Evolutionary conservation across 2,888 invertebrate species (phyloP).

Genomic region (Leucozona laternaria): DNA sequence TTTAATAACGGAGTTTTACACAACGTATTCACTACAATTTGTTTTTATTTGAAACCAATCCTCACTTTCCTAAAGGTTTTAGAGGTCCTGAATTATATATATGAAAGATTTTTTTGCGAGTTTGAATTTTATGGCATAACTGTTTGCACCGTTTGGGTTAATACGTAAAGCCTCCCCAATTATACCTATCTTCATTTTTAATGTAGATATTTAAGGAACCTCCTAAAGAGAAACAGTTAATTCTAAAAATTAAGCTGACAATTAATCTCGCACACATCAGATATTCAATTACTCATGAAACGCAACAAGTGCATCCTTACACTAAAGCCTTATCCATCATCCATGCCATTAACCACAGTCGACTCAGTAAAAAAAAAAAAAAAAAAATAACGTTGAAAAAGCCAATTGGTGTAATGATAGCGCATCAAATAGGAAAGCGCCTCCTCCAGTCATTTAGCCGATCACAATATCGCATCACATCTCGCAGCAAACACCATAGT

Average conservation of each 20-base stretch:
- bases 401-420: slow-evolving; percentile 28
- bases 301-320: slow-evolving; percentile 10
- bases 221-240: background rate
- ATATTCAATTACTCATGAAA: slow-evolving; percentile 20
- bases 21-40: too few relatives aligned
- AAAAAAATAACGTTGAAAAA: slow-evolving; percentile 22
- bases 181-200: too few relatives aligned
- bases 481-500: slow-evolving; percentile 6
- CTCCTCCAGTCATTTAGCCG: slow-evolving; percentile 20
- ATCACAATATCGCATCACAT: slow-evolving; percentile 16
- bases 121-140: too few relatives aligned
- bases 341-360: background rate
- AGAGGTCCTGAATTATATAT: too few relatives aligned
- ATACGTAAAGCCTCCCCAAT: too few relatives aligned
- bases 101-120: too few relatives aligned
- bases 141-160: too few relatives aligned
- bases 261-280: background rate
- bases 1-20: too few relatives aligned
- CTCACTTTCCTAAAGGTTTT: too few relatives aligned
- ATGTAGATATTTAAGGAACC: too few relatives aligned
- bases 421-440: slow-evolving; percentile 8
- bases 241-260: background rate
- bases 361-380: background rate
- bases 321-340: slow-evolving; percentile 19
- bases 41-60: too few relatives aligned